A percentile compares a stretch with the other conserved stretches of the same genome.
phyloP scores from a whole-genome alignment of 2,888 invertebrate species.

The Acrocera orbiculus region DNA sequence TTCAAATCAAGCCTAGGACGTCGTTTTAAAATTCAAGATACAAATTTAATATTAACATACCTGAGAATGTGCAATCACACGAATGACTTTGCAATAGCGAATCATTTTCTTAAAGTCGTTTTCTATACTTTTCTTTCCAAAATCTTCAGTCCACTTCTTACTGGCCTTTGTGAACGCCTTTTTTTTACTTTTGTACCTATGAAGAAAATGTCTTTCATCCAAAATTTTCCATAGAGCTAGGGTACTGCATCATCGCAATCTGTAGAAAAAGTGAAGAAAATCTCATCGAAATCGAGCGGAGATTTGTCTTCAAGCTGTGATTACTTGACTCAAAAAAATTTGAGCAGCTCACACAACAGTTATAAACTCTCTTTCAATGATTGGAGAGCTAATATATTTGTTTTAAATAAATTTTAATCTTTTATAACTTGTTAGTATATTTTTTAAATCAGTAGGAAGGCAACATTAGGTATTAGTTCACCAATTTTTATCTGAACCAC shows the following conservation, averaged over 20 bases:
- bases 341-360: constrained; percentile 28
- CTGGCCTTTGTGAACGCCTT: constrained; percentile 98
- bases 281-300: constrained; percentile 55
- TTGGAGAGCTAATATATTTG: constrained; percentile 38
- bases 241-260: not conserved
- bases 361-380: constrained; percentile 46
- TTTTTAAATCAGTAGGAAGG: constrained; percentile 25
- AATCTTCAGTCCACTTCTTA: constrained; percentile 97
- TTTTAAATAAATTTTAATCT: constrained; percentile 4
- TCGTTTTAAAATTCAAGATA: constrained; percentile 14
- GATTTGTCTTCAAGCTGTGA: constrained; percentile 33
- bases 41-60: constrained; percentile 33
- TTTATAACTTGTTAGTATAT: constrained; percentile 6
- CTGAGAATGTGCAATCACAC: constrained; percentile 96
- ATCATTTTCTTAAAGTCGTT: constrained; percentile 93
- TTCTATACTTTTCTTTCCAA: constrained; percentile 92
- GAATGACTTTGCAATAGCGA: constrained; percentile 93
- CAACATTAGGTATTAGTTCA: constrained; percentile 23
- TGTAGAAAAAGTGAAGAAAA: constrained; percentile 21
- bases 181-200: constrained; percentile 99
- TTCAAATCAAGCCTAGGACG: constrained; percentile 24
- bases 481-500: not conserved
- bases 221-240: not conserved
- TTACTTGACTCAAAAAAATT: constrained; percentile 18
- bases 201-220: constrained; percentile 6